Percentiles rank a stretch among this genome's conserved stretches.
Conservation (phyloP, 2,888 invertebrate species). For the Oligia latruncula region DNA sequence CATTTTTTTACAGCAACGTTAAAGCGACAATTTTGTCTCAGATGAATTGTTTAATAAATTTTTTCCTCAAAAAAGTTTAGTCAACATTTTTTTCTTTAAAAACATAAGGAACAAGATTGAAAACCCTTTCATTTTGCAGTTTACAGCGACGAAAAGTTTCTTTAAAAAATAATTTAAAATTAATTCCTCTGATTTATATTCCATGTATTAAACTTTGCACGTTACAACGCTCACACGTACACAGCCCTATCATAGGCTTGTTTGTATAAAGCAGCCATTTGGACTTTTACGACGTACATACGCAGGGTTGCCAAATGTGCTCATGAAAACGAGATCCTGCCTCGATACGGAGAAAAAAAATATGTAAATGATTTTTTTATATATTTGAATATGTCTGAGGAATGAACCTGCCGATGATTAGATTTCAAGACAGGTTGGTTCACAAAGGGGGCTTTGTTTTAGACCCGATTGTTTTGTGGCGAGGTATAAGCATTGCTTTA, state of each 20-base stretch:
- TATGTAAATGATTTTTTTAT: slow-evolving; percentile 79
- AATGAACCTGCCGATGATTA: slow-evolving; percentile 69
- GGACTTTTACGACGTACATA: slow-evolving; percentile 75
- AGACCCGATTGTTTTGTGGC: slow-evolving; percentile 16
- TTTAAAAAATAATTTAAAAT: slow-evolving; percentile 23
- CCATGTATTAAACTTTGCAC: slow-evolving; percentile 43
- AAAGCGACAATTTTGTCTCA: background rate
- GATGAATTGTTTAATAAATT: background rate
- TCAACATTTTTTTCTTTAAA: background rate
- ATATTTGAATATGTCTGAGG: slow-evolving; percentile 67
- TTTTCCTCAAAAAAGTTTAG: background rate
- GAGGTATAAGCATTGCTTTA: slow-evolving; percentile 5
- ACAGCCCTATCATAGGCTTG: slow-evolving; percentile 66
- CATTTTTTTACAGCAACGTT: background rate
- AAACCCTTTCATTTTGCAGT: background rate
- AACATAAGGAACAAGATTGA: background rate
- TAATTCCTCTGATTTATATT: slow-evolving; percentile 43
- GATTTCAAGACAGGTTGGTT: slow-evolving; percentile 57
- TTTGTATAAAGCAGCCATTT: slow-evolving; percentile 78
- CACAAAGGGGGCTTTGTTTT: slow-evolving; percentile 29
- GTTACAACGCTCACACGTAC: slow-evolving; percentile 36
- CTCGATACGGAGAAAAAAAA: slow-evolving; percentile 70
- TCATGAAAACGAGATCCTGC: slow-evolving; percentile 81
- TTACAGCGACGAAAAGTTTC: background rate
- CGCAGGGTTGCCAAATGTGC: slow-evolving; percentile 82